Conservation (phyloP, 2,888 invertebrate genomes). For the Tinea pellionella region DNA sequence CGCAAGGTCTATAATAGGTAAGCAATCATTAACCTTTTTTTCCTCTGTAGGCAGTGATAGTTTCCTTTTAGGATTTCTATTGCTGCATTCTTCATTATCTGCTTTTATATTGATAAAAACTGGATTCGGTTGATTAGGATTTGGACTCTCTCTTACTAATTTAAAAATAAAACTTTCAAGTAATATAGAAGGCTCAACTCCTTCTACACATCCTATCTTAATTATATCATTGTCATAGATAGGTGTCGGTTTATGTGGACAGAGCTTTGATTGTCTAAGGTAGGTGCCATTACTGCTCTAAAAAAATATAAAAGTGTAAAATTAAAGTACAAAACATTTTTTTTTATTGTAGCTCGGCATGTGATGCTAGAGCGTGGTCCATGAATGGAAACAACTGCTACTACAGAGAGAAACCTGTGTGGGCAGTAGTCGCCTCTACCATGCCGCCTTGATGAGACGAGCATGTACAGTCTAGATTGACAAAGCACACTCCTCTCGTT, state of each 20-base stretch:
- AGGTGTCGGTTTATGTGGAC: background rate
- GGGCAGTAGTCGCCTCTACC: no score
- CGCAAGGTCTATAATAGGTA: conserved; percentile 19
- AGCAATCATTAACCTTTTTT: background rate
- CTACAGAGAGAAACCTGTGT: no score
- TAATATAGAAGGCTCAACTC: no score
- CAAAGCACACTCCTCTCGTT: no score
- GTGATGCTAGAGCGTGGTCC: no score
- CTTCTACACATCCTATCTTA: conserved; percentile 59
- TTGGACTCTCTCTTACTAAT: conserved; percentile 21
- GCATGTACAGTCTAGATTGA: no score
- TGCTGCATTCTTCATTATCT: background rate
- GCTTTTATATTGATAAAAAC: background rate
- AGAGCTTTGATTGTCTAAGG: conserved; percentile 53
- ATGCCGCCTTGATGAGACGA: no score
- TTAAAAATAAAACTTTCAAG: conserved; percentile 54
- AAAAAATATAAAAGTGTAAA: conserved; percentile 22
- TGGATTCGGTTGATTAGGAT: background rate
- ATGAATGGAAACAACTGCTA: no score
- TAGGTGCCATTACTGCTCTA: conserved; percentile 73
- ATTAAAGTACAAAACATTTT: no score
- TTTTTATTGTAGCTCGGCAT: no score
- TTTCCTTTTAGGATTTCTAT: background rate
- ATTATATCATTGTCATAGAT: conserved; percentile 42
- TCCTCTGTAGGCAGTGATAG: background rate